A percentile compares a stretch with the other conserved stretches of the same genome.
phyloP scores from a whole-genome alignment of 2,797 vertebrate species.

The Poeciliopsis infans region DNA sequence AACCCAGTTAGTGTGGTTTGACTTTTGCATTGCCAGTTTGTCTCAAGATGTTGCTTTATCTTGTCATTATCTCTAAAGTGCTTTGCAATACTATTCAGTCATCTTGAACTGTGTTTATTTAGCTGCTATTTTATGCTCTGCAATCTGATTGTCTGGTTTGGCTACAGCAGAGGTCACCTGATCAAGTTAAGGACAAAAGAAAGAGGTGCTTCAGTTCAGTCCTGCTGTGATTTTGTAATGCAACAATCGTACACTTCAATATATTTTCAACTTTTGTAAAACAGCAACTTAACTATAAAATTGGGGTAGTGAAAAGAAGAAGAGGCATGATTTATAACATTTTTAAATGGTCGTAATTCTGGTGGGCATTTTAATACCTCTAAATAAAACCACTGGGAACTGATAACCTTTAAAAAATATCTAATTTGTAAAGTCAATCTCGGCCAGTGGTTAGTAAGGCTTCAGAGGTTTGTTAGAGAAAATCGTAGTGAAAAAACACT shows the following conservation, averaged over 20 bases:
- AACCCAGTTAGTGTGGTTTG: background rate
- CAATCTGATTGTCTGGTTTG: conserved; percentile 46
- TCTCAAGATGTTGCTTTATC: background rate
- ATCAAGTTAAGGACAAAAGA: background rate
- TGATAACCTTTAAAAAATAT: background rate
- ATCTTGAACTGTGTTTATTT: background rate
- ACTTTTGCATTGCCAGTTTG: background rate
- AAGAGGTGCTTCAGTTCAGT: conserved; percentile 17
- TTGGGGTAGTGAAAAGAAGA: background rate
- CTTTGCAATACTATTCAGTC: background rate
- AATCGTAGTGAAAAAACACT: background rate
- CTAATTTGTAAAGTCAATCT: background rate
- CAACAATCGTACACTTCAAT: background rate
- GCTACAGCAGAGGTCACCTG: conserved; percentile 12
- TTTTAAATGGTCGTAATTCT: background rate
- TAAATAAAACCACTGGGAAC: background rate
- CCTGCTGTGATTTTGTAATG: background rate
- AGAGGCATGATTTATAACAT: background rate
- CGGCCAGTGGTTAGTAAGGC: background rate
- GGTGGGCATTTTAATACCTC: background rate
- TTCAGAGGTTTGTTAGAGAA: background rate
- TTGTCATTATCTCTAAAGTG: background rate
- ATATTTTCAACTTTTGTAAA: background rate
- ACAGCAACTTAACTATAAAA: background rate
- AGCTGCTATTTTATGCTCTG: background rate